Percentiles rank a stretch among this genome's conserved stretches.
These are phyloP conservation scores for Chaetophractus vellerosus DNA, from an alignment of 2,797 vertebrate species.

Conservation along the genomic window DNA sequence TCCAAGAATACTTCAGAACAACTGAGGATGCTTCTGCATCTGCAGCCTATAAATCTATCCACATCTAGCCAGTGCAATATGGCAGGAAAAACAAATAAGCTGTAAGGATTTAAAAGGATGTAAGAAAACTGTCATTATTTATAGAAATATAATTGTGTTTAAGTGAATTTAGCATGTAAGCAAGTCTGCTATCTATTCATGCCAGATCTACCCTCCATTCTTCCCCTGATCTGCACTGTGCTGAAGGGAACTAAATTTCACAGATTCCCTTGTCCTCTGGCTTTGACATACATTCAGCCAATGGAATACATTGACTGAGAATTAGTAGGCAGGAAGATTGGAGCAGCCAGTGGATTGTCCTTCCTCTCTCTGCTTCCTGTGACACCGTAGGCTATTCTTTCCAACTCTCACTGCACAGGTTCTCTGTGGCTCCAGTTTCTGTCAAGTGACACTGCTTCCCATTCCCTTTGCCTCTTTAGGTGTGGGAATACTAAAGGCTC, in stretches of 20 bases:
- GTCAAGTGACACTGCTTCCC: not conserved
- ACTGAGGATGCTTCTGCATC: not conserved
- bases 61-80: not conserved
- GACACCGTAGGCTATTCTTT: not conserved
- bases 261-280: not conserved
- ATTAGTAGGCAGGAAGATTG: not conserved
- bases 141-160: not conserved
- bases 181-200: not conserved
- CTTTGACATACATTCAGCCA: not conserved
- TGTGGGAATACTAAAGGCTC: not conserved
- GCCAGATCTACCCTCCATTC: not conserved
- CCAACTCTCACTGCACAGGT: not conserved
- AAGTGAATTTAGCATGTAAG: not conserved
- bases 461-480: not conserved
- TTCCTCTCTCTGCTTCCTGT: not conserved
- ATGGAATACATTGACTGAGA: not conserved
- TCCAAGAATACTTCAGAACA: not conserved
- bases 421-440: not conserved
- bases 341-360: not conserved
- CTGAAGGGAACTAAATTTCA: not conserved
- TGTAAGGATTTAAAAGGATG: not conserved
- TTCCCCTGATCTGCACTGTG: not conserved
- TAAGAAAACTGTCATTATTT: not conserved
- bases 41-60: not conserved
- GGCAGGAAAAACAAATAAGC: constrained; percentile 4